Conservation (phyloP, 2,888 invertebrate genomes). For the Mimachlamys varia region DNA sequence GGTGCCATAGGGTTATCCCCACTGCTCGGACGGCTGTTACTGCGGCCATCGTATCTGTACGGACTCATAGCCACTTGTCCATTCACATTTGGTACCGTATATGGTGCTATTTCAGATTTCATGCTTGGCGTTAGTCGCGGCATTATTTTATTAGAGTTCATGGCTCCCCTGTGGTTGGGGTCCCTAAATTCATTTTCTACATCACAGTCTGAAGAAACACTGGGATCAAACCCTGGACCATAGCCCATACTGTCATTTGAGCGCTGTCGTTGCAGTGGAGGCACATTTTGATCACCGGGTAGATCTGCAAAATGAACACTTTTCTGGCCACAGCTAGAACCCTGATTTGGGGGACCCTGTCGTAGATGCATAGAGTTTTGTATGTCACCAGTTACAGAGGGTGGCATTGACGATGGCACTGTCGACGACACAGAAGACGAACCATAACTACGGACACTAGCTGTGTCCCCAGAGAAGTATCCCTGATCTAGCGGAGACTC, state of each 20-base stretch:
- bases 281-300: slow-evolving; percentile 38
- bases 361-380: slow-evolving; percentile 39
- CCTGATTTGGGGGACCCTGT: slow-evolving; percentile 51
- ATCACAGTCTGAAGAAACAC: slow-evolving; percentile 68
- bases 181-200: slow-evolving; percentile 69
- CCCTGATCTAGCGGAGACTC: slow-evolving; percentile 77
- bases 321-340: slow-evolving; percentile 59
- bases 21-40: slow-evolving; percentile 54
- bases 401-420: slow-evolving; percentile 59
- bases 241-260: slow-evolving; percentile 53
- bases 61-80: slow-evolving; percentile 63
- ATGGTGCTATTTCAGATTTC: slow-evolving; percentile 75
- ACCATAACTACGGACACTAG: slow-evolving; percentile 71
- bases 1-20: slow-evolving; percentile 55
- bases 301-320: slow-evolving; percentile 71
- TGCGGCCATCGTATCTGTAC: slow-evolving; percentile 59
- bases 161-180: slow-evolving; percentile 59
- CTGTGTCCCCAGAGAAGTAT: slow-evolving; percentile 75
- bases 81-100: slow-evolving; percentile 72
- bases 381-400: slow-evolving; percentile 37
- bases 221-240: slow-evolving; percentile 62
- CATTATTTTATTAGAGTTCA: slow-evolving; percentile 74
- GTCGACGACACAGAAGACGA: slow-evolving; percentile 61
- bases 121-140: slow-evolving; percentile 69
- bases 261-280: slow-evolving; percentile 49